Evolutionary conservation across 2,888 invertebrate genomes (phyloP).

Genomic region (Drosophila sordidula): DNA sequence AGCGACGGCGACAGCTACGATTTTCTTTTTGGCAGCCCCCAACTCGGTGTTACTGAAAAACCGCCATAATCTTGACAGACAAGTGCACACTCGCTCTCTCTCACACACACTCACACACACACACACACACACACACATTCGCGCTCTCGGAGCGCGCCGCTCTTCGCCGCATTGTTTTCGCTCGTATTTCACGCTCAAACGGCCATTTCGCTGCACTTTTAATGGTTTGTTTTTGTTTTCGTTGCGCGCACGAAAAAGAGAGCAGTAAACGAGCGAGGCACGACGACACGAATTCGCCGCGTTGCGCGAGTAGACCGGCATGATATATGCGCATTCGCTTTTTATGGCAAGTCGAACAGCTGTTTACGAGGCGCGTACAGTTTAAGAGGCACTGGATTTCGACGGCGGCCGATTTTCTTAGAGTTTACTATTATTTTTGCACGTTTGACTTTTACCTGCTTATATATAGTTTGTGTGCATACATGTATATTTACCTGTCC

Average conservation of each 20-base stretch:
- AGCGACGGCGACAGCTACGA: constrained; percentile 36
- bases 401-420: background rate
- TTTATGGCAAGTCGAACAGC: constrained; percentile 74
- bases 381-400: constrained; percentile 45
- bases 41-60: constrained; percentile 59
- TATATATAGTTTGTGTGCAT: background rate
- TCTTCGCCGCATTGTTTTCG: constrained; percentile 76
- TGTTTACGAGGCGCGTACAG: constrained; percentile 58
- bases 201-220: constrained; percentile 68
- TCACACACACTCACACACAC: constrained; percentile 25
- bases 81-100: constrained; percentile 62
- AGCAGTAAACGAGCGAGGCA: constrained; percentile 30
- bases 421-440: constrained; percentile 17
- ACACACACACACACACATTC: constrained; percentile 10
- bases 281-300: constrained; percentile 65
- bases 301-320: constrained; percentile 57
- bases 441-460: constrained; percentile 28
- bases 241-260: constrained; percentile 52
- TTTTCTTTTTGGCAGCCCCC: constrained; percentile 56
- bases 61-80: constrained; percentile 81
- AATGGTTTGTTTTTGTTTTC: constrained; percentile 78
- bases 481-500: constrained; percentile 50
- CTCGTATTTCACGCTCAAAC: constrained; percentile 78
- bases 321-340: constrained; percentile 35
- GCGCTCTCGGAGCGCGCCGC: constrained; percentile 24